Evolutionary conservation across 2,888 invertebrate species (phyloP).

Genomic region (Aleiodes alternator): DNA sequence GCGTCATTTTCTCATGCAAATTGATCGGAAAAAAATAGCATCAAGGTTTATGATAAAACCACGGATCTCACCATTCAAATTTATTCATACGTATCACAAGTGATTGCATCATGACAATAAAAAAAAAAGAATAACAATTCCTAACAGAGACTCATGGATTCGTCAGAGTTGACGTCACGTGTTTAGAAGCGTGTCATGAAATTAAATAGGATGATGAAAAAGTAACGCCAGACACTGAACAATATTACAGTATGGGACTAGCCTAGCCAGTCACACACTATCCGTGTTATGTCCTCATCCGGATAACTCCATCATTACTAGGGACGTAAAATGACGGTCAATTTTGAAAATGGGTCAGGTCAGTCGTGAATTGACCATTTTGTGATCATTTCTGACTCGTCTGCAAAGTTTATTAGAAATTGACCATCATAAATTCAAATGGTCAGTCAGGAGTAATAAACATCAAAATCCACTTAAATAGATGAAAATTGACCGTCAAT

Average conservation of each 20-base stretch:
- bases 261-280: not conserved
- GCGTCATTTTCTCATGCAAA: too few relatives aligned
- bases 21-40: too few relatives aligned
- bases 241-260: not conserved
- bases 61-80: not conserved
- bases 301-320: constrained; percentile 27
- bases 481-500: too few relatives aligned
- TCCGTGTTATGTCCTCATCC: constrained; percentile 10
- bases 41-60: too few relatives aligned
- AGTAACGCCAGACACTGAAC: constrained; percentile 15
- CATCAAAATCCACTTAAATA: too few relatives aligned
- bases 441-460: too few relatives aligned
- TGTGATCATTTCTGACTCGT: too few relatives aligned
- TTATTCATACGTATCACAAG: not conserved
- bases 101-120: not conserved
- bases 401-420: too few relatives aligned
- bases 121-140: not conserved
- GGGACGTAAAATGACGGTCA: too few relatives aligned
- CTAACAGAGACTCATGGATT: not conserved
- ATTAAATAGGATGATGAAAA: constrained; percentile 23
- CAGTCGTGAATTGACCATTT: too few relatives aligned
- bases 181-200: constrained; percentile 11
- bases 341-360: too few relatives aligned
- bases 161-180: constrained; percentile 11
- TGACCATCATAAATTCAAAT: too few relatives aligned